Percentiles rank a stretch among this genome's conserved stretches.
Evolutionary conservation across 2,797 vertebrate genomes (phyloP).

Genomic region (Cyclopterus lumpus): DNA sequence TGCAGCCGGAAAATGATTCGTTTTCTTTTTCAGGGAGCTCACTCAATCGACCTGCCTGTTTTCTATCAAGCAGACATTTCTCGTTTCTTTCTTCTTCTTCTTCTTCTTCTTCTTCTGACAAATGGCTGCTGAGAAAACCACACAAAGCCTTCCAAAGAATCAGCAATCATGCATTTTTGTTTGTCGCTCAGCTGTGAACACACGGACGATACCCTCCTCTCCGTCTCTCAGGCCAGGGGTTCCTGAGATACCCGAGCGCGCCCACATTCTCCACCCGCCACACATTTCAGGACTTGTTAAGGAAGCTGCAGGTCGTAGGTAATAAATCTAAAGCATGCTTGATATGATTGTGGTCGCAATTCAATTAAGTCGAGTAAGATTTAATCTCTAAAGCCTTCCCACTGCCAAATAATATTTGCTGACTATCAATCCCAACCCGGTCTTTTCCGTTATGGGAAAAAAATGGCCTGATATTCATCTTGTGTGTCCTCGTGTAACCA

Average conservation of each 20-base stretch:
- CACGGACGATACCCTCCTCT: neutral
- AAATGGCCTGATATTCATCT: constrained; percentile 21
- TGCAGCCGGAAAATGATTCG: neutral
- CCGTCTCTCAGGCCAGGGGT: neutral
- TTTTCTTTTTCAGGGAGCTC: neutral
- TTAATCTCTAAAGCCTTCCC: constrained; percentile 24
- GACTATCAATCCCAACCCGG: constrained; percentile 4
- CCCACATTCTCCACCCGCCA: neutral
- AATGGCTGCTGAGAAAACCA: neutral
- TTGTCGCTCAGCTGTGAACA: constrained; percentile 31
- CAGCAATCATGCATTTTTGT: constrained; percentile 12
- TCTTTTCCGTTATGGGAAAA: constrained; percentile 5
- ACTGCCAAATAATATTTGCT: constrained; percentile 36
- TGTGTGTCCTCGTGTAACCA: neutral
- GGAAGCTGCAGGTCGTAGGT: constrained; percentile 24
- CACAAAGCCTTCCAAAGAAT: neutral
- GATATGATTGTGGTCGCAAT: constrained; percentile 27
- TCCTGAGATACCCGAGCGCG: neutral
- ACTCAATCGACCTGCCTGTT: constrained; percentile 16
- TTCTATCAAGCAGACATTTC: constrained; percentile 6
- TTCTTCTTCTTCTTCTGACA: constrained; percentile 9
- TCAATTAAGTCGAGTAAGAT: constrained; percentile 35
- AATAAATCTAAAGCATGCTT: constrained; percentile 47
- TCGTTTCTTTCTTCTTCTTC: constrained; percentile 5
- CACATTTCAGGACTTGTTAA: constrained; percentile 7